Percentiles rank a stretch among this genome's conserved stretches.
These are phyloP conservation scores for Vireo altiloquus DNA, from an alignment of 2,113 vertebrate genomes.

Conservation along the genomic window DNA sequence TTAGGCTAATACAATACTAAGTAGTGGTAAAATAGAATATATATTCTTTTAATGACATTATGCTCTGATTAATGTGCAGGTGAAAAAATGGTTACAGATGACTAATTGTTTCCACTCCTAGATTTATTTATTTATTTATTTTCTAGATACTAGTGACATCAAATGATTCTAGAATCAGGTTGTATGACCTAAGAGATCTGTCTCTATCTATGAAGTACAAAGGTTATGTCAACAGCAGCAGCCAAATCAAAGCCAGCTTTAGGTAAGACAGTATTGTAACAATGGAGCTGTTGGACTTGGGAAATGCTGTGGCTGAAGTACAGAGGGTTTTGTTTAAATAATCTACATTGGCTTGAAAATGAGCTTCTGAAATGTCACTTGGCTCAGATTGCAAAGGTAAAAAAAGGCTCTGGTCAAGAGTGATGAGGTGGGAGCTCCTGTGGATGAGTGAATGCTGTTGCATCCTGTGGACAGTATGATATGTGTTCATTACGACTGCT, in stretches of 20 bases:
- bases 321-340: background rate
- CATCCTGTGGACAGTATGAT: background rate
- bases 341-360: background rate
- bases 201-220: slow-evolving; percentile 99
- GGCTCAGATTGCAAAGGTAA: background rate
- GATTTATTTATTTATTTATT: background rate
- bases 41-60: background rate
- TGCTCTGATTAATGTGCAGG: background rate
- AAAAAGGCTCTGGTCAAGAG: background rate
- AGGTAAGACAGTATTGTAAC: slow-evolving; percentile 74
- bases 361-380: background rate
- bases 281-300: background rate
- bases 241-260: slow-evolving; percentile 99
- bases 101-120: background rate
- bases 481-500: background rate
- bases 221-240: slow-evolving; percentile 97
- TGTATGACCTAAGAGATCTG: slow-evolving; percentile 95
- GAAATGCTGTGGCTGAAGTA: background rate
- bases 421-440: background rate
- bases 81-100: background rate
- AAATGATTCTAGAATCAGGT: slow-evolving; percentile 94
- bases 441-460: background rate
- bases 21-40: background rate
- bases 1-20: background rate
- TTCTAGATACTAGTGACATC: slow-evolving; percentile 95